These are phyloP conservation scores for Bombyx huttoni DNA, from an alignment of 2,888 invertebrate genomes.

Conservation along the genomic window DNA sequence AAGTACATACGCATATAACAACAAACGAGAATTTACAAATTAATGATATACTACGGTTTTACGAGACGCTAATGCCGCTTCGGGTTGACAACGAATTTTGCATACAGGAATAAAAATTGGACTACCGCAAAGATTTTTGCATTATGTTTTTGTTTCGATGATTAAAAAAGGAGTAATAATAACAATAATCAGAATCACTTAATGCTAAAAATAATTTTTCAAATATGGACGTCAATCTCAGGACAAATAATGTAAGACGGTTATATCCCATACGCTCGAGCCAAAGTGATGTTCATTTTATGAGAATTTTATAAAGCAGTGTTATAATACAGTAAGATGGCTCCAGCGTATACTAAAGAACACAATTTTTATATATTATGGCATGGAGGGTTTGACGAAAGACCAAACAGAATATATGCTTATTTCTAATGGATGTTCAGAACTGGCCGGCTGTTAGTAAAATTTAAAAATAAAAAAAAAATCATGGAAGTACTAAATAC, in stretches of 20 bases:
- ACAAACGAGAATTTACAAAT: conserved; percentile 42
- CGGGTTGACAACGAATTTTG: conserved; percentile 6
- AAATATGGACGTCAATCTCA: conserved; percentile 67
- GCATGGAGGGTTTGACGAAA: conserved; percentile 58
- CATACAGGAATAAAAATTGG: neutral
- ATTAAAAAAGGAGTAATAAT: conserved; percentile 9
- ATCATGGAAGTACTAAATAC: conserved; percentile 7
- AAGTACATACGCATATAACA: conserved; percentile 44
- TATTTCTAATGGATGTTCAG: conserved; percentile 64
- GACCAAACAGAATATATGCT: conserved; percentile 56
- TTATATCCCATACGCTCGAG: conserved; percentile 35
- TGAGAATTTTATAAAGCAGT: conserved; percentile 9
- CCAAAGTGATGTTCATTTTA: conserved; percentile 14
- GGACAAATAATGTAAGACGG: conserved; percentile 67
- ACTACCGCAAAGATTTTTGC: neutral
- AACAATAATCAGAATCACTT: conserved; percentile 50
- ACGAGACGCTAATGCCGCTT: conserved; percentile 25
- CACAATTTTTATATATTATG: conserved; percentile 41
- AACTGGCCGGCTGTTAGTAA: conserved; percentile 63
- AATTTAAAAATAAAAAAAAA: conserved; percentile 25
- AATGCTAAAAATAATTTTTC: conserved; percentile 61
- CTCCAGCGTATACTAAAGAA: conserved; percentile 47
- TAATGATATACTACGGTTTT: conserved; percentile 19
- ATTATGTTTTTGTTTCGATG: neutral
- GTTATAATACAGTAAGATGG: conserved; percentile 20